Evolutionary conservation across 1,140 invertebrate genomes (phyloP), one percentile per base, ranked within the genome.

Genomic region (Drosophila ercepeae): DNA sequence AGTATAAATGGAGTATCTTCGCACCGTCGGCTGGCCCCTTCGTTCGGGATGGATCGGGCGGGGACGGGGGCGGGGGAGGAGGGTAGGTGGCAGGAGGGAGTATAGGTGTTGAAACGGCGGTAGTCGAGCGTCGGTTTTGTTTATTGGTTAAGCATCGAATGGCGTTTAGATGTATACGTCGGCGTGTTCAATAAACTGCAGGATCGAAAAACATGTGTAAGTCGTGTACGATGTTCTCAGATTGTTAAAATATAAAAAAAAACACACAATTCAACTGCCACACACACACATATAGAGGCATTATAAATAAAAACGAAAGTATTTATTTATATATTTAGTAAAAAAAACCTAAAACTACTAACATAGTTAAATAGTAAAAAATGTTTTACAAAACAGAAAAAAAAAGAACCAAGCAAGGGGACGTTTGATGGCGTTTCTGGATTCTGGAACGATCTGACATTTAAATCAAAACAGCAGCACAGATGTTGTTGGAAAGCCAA

Each of bases 131-230:
- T 72, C 27, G 32, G 36, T 2, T 72, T 36, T 51, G 41, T 52
- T 54, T 50, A 45, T 32, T 65, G 41, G 27, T 69, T 46, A 23
- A 44, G 41, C 78, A 83, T 81, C 49, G 34, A 59, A 39, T 74
- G 59, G 41, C 32, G 51, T 45, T 75, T 32, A 78, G 58, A 49
- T 50, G 14, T 75, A 65, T 65, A 60, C 52, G 71, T 78, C 74
- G 42, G 59, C 41, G 51, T 60, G 42, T 77, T 69, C 39, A 72
- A 72, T 61, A 65, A 72, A 57, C 78, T 82, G 64, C 21, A 73
- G 29, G 29, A 32, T 32, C 29, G 29, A 9, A 32, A 32, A 27
- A 11, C 9, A 32, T 11, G 29, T 32, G 29, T 32, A 4, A 78
- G 23, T 18, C n/a, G n/a, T 41, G 11, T 11, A n/a, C 39, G 46